These are phyloP conservation scores for Psephotus haematonotus DNA, from an alignment of 2,113 vertebrate genomes.

Conservation along the genomic window DNA sequence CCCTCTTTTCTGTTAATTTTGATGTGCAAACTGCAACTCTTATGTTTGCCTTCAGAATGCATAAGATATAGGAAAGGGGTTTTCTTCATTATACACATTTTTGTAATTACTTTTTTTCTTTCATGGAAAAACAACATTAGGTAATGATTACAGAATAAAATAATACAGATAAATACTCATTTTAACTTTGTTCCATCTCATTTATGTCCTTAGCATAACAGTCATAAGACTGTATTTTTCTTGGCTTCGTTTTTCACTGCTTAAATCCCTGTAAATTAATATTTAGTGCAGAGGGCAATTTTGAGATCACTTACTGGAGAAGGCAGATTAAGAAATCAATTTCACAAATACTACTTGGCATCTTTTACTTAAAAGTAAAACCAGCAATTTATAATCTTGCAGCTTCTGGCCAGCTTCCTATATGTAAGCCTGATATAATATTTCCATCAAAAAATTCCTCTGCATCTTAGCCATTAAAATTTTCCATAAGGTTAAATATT, in stretches of 20 bases:
- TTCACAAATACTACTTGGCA: neutral
- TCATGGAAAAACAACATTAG: neutral
- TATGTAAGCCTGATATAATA: neutral
- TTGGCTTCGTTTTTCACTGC: too few relatives aligned
- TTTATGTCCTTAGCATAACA: too few relatives aligned
- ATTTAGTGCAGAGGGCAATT: too few relatives aligned
- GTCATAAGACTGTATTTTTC: too few relatives aligned
- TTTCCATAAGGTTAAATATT: neutral
- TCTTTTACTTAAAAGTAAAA: slow-evolving; percentile 1
- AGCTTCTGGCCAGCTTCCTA: neutral
- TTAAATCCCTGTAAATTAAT: too few relatives aligned
- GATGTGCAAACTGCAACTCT: neutral
- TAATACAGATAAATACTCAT: too few relatives aligned
- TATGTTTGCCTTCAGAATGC: neutral
- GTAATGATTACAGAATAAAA: too few relatives aligned
- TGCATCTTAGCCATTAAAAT: neutral
- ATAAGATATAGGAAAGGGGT: neutral
- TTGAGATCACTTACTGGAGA: too few relatives aligned
- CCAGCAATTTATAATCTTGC: neutral
- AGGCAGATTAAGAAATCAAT: neutral
- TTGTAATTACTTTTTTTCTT: neutral
- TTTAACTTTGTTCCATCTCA: too few relatives aligned
- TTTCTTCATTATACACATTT: neutral
- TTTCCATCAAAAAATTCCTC: neutral
- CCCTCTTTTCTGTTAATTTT: neutral